A percentile compares a stretch with the other conserved stretches of the same genome.
These are phyloP conservation scores for Pocota personata DNA, from an alignment of 2,888 invertebrate genomes.

Conservation along the genomic window DNA sequence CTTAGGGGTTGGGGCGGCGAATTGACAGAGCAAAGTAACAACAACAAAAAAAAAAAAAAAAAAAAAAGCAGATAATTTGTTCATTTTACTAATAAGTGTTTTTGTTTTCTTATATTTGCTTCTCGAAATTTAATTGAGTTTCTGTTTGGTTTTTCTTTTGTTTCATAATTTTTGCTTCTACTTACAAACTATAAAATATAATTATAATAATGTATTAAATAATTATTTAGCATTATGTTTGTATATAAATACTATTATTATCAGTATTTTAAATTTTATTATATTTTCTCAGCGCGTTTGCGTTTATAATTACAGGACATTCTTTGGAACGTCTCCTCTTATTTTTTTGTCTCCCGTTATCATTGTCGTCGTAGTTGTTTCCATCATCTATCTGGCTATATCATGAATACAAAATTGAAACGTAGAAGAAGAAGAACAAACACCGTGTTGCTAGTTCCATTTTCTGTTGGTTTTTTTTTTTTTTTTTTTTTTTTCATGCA, in stretches of 20 bases:
- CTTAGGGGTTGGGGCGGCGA: background rate
- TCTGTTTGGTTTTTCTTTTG: constrained; percentile 35
- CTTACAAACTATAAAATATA: constrained; percentile 71
- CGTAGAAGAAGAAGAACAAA: constrained; percentile 7
- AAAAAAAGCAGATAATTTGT: constrained; percentile 6
- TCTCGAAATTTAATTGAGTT: constrained; percentile 66
- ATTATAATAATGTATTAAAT: constrained; percentile 66
- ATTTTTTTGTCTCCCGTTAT: background rate
- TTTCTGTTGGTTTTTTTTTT: constrained; percentile 18
- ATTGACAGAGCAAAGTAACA: constrained; percentile 5
- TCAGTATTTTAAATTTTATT: constrained; percentile 61
- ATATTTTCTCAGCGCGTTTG: constrained; percentile 49
- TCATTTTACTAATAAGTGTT: constrained; percentile 52
- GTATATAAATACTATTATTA: constrained; percentile 71
- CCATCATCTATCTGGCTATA: background rate
- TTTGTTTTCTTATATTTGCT: constrained; percentile 52
- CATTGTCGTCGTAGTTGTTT: background rate
- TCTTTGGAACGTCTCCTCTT: constrained; percentile 32
- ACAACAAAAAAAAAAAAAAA: background rate
- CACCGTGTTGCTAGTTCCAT: constrained; percentile 24
- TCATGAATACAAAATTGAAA: constrained; percentile 7
- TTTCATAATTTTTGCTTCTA: constrained; percentile 63
- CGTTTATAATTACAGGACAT: constrained; percentile 59
- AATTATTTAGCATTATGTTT: constrained; percentile 66
- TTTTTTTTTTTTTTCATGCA: constrained; percentile 3